Evolutionary conservation across 2,888 invertebrate species (phyloP), one percentile per base, ranked within the genome.

Genomic region (Pharmacophagus antenor): DNA sequence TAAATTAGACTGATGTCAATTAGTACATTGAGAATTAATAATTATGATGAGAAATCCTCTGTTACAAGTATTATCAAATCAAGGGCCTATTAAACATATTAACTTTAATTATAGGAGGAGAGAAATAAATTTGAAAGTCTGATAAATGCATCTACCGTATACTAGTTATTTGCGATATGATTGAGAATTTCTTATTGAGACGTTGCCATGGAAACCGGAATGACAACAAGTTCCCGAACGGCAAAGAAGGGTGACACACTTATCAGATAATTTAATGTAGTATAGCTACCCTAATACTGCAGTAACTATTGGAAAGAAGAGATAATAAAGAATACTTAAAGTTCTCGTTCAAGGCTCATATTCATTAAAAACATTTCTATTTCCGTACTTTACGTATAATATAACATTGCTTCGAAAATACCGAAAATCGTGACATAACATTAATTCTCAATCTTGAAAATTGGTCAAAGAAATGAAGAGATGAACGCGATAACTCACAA

Each of bases 231-330:
- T 61, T 51, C 64, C 49, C 58, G 52, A 61, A 65, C 63, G 64
- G 52, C 64, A 70, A 62, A 62, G 65, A 64, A 65, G 68, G 67
- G 72, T 70, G 74, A 76, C 77, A 73, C 71, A 70, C 82, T 84
- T 87, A 86, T 87, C 86, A 83, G 82, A 86, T 87, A 86, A 86
- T 87, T 84, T 84, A 77, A 74, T 82, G 77, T n/a, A n/a, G 37
- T n/a, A 37, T 37, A n/a, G n/a, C 37, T 37, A 37, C 6, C n/a
- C 15, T 37, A 5, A 37, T 37, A 37, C n/a, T 37, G n/a, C n/a
- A 37, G 4, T 15, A 37, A 37, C 37, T 15, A 37, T 37, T n/a
- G 15, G n/a, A 37, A 37, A n/a, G 3, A n/a, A 37, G 1, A n/a
- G 2, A 31, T 10, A 12, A 31, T 2, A 2, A 12, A 2, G 31